A percentile compares a stretch with the other conserved stretches of the same genome.
These are phyloP conservation scores for Endotricha flammealis DNA, from an alignment of 2,888 invertebrate species.

Conservation along the genomic window DNA sequence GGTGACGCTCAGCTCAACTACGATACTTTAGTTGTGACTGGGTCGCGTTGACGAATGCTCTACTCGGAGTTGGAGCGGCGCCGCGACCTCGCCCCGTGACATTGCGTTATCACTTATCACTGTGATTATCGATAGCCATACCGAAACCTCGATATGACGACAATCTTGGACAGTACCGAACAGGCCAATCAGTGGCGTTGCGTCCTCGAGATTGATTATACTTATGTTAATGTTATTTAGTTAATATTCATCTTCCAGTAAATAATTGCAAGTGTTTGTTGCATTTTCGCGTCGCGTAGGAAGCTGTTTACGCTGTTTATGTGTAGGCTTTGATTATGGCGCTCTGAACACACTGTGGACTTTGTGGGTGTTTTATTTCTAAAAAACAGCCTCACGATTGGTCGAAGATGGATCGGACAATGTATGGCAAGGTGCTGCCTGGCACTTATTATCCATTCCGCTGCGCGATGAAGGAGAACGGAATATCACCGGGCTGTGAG, in stretches of 20 bases:
- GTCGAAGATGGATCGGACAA: slow-evolving; percentile 88
- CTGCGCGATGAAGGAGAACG: slow-evolving; percentile 88
- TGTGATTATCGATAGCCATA: slow-evolving; percentile 42
- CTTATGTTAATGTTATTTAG: slow-evolving; percentile 15
- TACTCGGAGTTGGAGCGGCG: slow-evolving; percentile 38
- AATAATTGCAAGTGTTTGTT: slow-evolving; percentile 38
- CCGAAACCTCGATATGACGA: slow-evolving; percentile 44
- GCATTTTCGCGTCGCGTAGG: slow-evolving; percentile 46
- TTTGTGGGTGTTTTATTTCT: slow-evolving; percentile 66
- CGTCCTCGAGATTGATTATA: slow-evolving; percentile 36
- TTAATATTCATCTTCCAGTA: slow-evolving; percentile 22
- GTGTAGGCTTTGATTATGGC: slow-evolving; percentile 74
- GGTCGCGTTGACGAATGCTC: slow-evolving; percentile 70
- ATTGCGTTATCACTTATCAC: slow-evolving; percentile 63
- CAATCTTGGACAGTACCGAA: slow-evolving; percentile 24
- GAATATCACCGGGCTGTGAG: slow-evolving; percentile 92
- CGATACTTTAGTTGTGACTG: slow-evolving; percentile 64
- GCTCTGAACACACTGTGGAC: slow-evolving; percentile 54
- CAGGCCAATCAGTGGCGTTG: slow-evolving; percentile 27
- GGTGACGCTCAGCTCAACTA: slow-evolving; percentile 24
- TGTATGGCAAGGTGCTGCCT: slow-evolving; percentile 92
- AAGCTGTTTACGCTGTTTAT: slow-evolving; percentile 39
- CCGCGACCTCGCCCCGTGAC: slow-evolving; percentile 60
- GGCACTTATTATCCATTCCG: slow-evolving; percentile 92
- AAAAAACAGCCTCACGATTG: slow-evolving; percentile 60